Conservation (phyloP, 2,888 invertebrate species). For the Melanophora roralis region DNA sequence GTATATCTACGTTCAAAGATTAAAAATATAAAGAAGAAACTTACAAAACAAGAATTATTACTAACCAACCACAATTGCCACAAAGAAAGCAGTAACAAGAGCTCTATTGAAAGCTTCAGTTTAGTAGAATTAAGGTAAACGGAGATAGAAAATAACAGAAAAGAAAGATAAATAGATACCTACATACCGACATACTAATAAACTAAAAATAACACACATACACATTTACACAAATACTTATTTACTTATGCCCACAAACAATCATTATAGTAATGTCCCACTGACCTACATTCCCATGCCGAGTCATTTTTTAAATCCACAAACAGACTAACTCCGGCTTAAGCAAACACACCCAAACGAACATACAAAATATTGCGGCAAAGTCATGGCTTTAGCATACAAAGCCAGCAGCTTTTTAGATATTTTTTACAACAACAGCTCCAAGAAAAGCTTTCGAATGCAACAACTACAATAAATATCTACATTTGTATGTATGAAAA, state of each 20-base stretch:
- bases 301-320: slow-evolving; percentile 59
- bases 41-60: slow-evolving; percentile 68
- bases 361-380: slow-evolving; percentile 49
- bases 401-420: slow-evolving; percentile 45
- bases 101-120: slow-evolving; percentile 26
- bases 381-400: slow-evolving; percentile 56
- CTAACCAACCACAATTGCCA: slow-evolving; percentile 72
- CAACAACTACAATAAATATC: neutral
- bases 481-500: neutral
- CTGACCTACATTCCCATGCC: slow-evolving; percentile 59
- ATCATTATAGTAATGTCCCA: slow-evolving; percentile 60
- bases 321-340: slow-evolving; percentile 59
- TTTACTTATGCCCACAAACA: slow-evolving; percentile 25
- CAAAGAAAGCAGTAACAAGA: slow-evolving; percentile 60
- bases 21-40: slow-evolving; percentile 27
- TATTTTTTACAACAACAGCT: slow-evolving; percentile 2
- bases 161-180: slow-evolving; percentile 59
- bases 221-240: slow-evolving; percentile 8
- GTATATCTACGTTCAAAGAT: too few relatives aligned
- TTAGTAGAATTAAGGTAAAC: slow-evolving; percentile 40
- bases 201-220: slow-evolving; percentile 26
- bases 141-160: slow-evolving; percentile 56
- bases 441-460: neutral
- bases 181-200: too few relatives aligned
- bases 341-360: slow-evolving; percentile 19